A percentile compares a stretch with the other conserved stretches of the same genome.
These are phyloP conservation scores for Styela plicata DNA, from an alignment of 23 tunicate genomes.

Conservation along the genomic window DNA sequence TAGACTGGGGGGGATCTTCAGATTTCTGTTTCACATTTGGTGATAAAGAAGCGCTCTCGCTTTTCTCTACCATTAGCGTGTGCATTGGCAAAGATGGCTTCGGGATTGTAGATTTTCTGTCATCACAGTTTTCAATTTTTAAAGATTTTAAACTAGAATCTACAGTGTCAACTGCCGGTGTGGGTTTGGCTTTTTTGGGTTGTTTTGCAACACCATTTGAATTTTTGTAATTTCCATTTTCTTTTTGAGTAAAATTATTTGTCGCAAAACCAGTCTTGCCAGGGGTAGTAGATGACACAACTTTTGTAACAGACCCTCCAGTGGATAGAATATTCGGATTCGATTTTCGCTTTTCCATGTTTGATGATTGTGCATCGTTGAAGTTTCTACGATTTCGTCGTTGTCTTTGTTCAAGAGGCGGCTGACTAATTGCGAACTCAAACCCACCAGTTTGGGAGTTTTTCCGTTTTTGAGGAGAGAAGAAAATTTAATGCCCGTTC, in stretches of 20 bases:
- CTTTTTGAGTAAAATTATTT: neutral
- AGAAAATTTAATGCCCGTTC: constrained; percentile 65
- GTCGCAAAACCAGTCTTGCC: constrained; percentile 70
- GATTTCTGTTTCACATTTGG: constrained; percentile 14
- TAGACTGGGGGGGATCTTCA: neutral
- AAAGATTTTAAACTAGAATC: neutral
- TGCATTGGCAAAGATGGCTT: neutral
- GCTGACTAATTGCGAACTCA: neutral
- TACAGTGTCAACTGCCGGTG: neutral
- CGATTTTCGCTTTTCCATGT: neutral
- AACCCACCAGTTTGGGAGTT: neutral
- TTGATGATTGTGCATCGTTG: neutral
- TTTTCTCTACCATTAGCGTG: neutral
- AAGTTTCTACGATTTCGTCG: neutral
- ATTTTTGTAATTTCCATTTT: neutral
- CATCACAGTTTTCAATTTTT: neutral
- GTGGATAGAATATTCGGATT: neutral
- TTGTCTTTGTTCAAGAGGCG: constrained; percentile 15
- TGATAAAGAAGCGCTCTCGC: constrained; percentile 13
- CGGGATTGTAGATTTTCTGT: neutral
- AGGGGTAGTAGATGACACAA: constrained; percentile 37
- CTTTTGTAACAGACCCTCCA: constrained; percentile 27
- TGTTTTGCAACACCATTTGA: neutral
- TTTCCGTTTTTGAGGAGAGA: constrained; percentile 29
- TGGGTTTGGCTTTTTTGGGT: neutral